phyloP scores from a whole-genome alignment of 2,797 vertebrate genomes.

The Glyptemys insculpta region DNA sequence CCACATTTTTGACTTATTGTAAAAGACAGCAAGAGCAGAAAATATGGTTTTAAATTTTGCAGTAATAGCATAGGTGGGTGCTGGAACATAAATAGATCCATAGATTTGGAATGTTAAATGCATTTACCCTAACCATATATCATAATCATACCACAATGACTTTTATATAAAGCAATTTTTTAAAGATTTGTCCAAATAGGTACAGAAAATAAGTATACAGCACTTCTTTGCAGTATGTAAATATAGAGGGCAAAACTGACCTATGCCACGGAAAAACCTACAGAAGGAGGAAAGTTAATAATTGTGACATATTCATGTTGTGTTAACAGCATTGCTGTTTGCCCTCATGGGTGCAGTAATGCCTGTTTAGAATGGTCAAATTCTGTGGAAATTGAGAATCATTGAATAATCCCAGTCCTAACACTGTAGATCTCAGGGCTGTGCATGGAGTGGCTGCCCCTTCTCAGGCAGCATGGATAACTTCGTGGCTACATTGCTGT shows the following conservation, averaged over 20 bases:
- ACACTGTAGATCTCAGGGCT: neutral
- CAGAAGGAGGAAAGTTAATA: neutral
- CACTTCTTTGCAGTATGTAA: neutral
- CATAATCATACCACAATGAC: neutral
- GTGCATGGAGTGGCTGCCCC: neutral
- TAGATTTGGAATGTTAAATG: neutral
- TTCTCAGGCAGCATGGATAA: rapidly evolving
- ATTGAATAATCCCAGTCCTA: neutral
- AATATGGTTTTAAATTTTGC: neutral
- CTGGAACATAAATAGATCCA: neutral
- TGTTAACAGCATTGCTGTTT: neutral
- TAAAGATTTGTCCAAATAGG: neutral
- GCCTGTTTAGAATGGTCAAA: neutral
- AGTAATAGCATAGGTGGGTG: neutral
- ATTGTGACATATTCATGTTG: neutral
- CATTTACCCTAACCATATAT: neutral
- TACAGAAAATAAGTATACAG: neutral
- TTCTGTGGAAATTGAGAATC: neutral
- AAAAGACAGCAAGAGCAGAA: neutral
- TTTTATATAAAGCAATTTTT: neutral
- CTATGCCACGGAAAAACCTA: neutral
- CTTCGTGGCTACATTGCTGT: neutral
- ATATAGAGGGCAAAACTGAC: neutral
- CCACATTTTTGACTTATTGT: neutral
- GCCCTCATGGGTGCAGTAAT: neutral